phyloP scores from a whole-genome alignment of 2,113 vertebrate genomes.

The Amphiprion ocellaris region DNA sequence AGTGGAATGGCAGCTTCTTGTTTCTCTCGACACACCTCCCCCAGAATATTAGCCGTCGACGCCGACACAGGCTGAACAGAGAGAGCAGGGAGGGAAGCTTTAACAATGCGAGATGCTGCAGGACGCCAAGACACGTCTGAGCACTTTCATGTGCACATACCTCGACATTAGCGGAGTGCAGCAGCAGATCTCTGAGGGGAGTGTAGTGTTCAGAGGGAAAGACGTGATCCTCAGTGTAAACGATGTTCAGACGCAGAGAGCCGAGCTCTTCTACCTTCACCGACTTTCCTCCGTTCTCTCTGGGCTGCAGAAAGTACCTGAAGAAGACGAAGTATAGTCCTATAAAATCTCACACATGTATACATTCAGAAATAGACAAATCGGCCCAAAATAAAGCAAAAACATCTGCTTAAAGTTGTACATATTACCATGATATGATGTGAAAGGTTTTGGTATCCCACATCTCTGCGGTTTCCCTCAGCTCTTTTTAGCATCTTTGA shows the following conservation, averaged over 20 bases:
- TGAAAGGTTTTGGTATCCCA: too few relatives aligned
- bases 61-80: constrained; percentile 92
- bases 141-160: constrained; percentile 70
- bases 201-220: constrained; percentile 95
- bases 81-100: neutral
- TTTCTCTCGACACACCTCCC: constrained; percentile 97
- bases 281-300: constrained; percentile 93
- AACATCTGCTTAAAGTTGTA: too few relatives aligned
- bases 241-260: constrained; percentile 95
- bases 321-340: neutral
- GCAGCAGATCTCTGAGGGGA: constrained; percentile 91
- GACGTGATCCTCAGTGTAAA: constrained; percentile 99
- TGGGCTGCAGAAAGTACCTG: constrained; percentile 98
- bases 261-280: constrained; percentile 96
- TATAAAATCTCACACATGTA: neutral
- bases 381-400: neutral
- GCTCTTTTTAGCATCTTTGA: too few relatives aligned
- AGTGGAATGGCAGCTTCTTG: constrained; percentile 97
- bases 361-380: neutral
- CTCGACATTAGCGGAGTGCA: constrained; percentile 92
- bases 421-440: too few relatives aligned
- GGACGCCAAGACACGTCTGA: neutral
- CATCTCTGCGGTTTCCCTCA: too few relatives aligned
- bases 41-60: constrained; percentile 93
- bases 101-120: neutral